phyloP scores from a whole-genome alignment of 30 jellyfish, hydroid and myxozoan genomes.

The Aurelia aurita region DNA sequence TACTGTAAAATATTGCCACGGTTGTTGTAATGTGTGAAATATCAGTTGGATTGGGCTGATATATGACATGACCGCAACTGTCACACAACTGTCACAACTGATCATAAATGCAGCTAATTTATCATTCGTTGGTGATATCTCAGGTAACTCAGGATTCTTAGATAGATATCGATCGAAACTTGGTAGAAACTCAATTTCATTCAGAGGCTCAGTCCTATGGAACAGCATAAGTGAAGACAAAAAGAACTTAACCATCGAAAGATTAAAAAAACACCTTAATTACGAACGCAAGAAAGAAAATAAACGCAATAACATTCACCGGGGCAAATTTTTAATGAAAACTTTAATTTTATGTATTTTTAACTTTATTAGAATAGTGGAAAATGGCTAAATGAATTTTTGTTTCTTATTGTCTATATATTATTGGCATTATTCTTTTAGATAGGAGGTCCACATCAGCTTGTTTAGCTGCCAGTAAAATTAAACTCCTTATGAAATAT shows the following conservation, averaged over 20 bases:
- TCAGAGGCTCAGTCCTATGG: constrained; percentile 32
- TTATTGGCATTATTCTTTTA: background rate
- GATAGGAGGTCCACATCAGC: constrained; percentile 38
- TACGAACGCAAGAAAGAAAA: constrained; percentile 58
- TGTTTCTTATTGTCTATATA: background rate
- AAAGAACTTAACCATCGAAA: constrained; percentile 30
- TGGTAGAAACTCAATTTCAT: constrained; percentile 39
- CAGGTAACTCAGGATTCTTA: constrained; percentile 19
- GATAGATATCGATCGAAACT: constrained; percentile 16
- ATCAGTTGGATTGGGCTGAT: too few species aligned
- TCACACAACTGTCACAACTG: too few species aligned
- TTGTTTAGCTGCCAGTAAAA: background rate
- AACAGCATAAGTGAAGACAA: constrained; percentile 5
- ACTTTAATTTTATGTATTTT: constrained; percentile 38
- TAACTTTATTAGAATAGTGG: constrained; percentile 17
- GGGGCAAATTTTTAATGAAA: too few species aligned
- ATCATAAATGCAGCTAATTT: too few species aligned
- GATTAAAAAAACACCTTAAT: constrained; percentile 27
- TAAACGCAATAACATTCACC: constrained; percentile 46
- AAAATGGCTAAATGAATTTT: background rate
- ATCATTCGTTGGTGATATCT: too few species aligned
- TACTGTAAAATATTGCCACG: too few species aligned
- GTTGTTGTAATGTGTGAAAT: too few species aligned
- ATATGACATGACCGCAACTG: too few species aligned
- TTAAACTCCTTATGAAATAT: background rate